phyloP scores from a whole-genome alignment of 2,113 vertebrate species.

The Balaenoptera acutorostrata region DNA sequence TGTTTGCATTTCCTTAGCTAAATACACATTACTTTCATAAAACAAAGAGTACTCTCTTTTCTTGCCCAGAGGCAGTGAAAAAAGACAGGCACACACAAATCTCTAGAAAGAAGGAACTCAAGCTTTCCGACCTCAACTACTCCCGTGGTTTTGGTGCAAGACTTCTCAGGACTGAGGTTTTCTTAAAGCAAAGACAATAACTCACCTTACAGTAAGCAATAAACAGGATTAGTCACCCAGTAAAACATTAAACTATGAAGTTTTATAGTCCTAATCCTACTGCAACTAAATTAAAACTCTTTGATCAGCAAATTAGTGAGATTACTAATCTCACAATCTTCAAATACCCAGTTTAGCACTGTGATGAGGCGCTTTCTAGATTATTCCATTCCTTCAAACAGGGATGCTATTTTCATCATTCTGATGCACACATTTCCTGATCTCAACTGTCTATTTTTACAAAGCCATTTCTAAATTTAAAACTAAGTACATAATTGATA shows the following conservation, averaged over 20 bases:
- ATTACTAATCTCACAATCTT: not conserved
- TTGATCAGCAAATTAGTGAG: not conserved
- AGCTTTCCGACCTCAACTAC: not conserved
- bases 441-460: not conserved
- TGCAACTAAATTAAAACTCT: not conserved
- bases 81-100: constrained; percentile 20
- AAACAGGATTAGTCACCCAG: not conserved
- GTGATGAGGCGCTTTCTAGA: not conserved
- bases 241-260: not conserved
- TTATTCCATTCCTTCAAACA: not conserved
- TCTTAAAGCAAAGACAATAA: not conserved
- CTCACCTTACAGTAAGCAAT: not conserved
- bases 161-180: not conserved
- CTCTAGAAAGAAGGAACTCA: not conserved
- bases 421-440: not conserved
- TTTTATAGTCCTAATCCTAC: not conserved
- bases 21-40: not conserved
- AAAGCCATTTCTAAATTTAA: constrained; percentile 18
- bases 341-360: not conserved
- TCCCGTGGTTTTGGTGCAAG: not conserved
- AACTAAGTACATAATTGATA: not conserved
- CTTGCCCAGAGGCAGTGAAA: constrained; percentile 41
- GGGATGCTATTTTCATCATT: not conserved
- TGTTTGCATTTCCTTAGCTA: constrained; percentile 37
- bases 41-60: constrained; percentile 41